A percentile compares a stretch with the other conserved stretches of the same genome.
These are phyloP conservation scores for Cyrtorhinus lividipennis DNA, from an alignment of 1,140 invertebrate genomes.

Conservation along the genomic window DNA sequence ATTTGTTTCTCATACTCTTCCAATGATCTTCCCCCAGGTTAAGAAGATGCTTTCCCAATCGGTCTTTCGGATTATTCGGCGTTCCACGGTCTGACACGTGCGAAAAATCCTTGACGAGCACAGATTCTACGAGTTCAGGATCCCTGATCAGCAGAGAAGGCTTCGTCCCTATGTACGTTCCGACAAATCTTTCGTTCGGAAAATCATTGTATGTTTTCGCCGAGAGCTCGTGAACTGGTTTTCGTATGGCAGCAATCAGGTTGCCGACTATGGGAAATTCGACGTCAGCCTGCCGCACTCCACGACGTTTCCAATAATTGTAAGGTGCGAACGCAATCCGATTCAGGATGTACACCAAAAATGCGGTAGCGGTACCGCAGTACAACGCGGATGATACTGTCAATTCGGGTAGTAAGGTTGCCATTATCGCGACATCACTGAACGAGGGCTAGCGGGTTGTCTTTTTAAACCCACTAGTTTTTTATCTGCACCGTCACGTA, in stretches of 20 bases:
- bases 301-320: conserved; percentile 28
- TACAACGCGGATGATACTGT: too few relatives aligned
- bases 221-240: conserved; percentile 19
- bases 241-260: conserved; percentile 29
- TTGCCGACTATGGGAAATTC: conserved; percentile 33
- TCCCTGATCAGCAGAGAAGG: conserved; percentile 37
- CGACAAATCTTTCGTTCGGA: conserved; percentile 19
- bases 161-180: conserved; percentile 31
- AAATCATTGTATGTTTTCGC: conserved; percentile 17
- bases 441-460: too few relatives aligned
- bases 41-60: conserved; percentile 29
- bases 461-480: too few relatives aligned
- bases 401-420: too few relatives aligned
- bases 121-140: conserved; percentile 40
- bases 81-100: conserved; percentile 35
- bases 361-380: too few relatives aligned
- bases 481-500: too few relatives aligned
- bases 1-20: conserved; percentile 29
- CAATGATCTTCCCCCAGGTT: conserved; percentile 30
- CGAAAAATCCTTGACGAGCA: conserved; percentile 44
- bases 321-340: too few relatives aligned
- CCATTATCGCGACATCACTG: too few relatives aligned
- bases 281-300: conserved; percentile 28
- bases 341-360: too few relatives aligned
- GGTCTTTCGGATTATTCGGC: conserved; percentile 33